phyloP scores from a whole-genome alignment of 2,888 invertebrate genomes.

The Hydroisotoma schaefferi region DNA sequence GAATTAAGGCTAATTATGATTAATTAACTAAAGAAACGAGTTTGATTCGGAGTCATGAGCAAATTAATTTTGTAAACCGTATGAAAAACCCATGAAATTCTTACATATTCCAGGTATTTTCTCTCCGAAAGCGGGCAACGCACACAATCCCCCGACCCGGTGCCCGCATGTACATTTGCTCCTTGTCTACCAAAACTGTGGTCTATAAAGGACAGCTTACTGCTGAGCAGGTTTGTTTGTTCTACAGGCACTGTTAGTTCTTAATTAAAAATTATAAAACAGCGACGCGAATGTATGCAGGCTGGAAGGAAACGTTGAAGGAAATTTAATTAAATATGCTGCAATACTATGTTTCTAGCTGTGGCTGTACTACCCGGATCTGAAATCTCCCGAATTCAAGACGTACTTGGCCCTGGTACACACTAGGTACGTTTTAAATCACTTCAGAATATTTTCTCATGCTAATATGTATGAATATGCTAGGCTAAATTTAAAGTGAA shows the following conservation, averaged over 20 bases:
- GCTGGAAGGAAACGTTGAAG: neutral
- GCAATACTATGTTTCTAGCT: constrained; percentile 52
- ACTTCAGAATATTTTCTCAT: too few relatives aligned
- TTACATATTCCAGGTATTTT: constrained; percentile 68
- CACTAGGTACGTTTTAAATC: too few relatives aligned
- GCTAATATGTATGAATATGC: too few relatives aligned
- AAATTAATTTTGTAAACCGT: too few relatives aligned
- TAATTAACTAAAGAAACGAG: too few relatives aligned
- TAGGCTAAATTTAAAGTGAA: too few relatives aligned
- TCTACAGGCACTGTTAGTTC: neutral
- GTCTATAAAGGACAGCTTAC: constrained; percentile 98
- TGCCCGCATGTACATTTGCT: constrained; percentile 92
- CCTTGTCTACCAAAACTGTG: constrained; percentile 80
- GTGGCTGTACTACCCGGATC: constrained; percentile 70
- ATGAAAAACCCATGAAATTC: too few relatives aligned
- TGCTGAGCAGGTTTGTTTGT: constrained; percentile 67
- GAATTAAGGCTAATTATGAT: too few relatives aligned
- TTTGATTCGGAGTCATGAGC: neutral
- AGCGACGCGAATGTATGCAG: neutral
- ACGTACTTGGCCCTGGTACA: constrained; percentile 96
- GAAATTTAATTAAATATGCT: neutral
- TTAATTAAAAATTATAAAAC: neutral
- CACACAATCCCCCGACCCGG: constrained; percentile 82
- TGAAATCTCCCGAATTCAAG: constrained; percentile 65
- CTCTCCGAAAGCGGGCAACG: constrained; percentile 87